A percentile compares a stretch with the other conserved stretches of the same genome.
Conservation (phyloP, 37 sponge, comb jelly and placozoan species). For the Aphrocallistes beatrix region DNA sequence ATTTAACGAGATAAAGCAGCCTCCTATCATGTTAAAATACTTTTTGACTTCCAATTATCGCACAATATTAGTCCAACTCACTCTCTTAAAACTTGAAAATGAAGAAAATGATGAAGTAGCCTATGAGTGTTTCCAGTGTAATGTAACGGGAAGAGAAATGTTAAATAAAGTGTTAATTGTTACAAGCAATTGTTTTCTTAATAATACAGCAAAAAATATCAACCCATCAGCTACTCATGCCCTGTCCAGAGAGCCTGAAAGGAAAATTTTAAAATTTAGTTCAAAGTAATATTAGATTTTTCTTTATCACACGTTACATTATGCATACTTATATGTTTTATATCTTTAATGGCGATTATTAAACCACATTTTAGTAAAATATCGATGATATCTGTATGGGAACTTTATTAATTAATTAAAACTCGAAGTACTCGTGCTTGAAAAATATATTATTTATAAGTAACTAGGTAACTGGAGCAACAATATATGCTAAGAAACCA, state of each 20-base stretch:
- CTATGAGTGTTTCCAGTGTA: neutral
- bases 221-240: neutral
- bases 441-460: no score
- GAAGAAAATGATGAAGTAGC: neutral
- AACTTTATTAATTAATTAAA: no score
- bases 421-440: no score
- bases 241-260: conserved; percentile 10
- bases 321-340: no score
- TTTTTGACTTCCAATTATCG: neutral
- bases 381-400: no score
- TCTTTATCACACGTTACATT: no score
- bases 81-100: conserved; percentile 3
- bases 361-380: no score
- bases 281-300: no score
- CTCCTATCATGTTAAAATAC: neutral
- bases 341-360: no score
- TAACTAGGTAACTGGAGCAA: no score
- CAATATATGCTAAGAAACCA: no score
- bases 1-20: neutral
- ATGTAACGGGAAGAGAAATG: neutral
- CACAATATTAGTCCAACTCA: neutral
- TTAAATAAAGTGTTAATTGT: neutral
- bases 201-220: neutral
- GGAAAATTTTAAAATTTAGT: conserved; percentile 12
- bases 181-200: neutral